A percentile compares a stretch with the other conserved stretches of the same genome.
These are phyloP conservation scores for Falco biarmicus DNA, from an alignment of 2,797 vertebrate species.

Conservation along the genomic window DNA sequence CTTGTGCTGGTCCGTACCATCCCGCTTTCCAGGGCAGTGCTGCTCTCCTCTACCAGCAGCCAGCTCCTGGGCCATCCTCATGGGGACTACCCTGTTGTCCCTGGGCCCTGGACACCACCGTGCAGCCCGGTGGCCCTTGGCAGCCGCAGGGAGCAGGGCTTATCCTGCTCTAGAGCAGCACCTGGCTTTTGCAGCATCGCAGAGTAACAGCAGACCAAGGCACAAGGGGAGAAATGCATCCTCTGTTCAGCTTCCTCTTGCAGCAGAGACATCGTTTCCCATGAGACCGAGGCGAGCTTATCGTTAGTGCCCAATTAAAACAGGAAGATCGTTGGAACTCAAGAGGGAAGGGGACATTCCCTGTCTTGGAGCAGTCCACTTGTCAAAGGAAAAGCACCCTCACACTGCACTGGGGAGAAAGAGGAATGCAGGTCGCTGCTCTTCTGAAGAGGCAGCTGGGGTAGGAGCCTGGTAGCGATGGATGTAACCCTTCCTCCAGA, in stretches of 20 bases:
- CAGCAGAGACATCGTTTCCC: background rate
- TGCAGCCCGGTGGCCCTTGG: background rate
- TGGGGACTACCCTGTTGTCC: background rate
- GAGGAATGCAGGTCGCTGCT: background rate
- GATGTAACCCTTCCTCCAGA: background rate
- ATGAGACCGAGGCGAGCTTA: background rate
- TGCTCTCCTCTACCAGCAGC: background rate
- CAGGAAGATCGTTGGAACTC: background rate
- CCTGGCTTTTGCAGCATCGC: background rate
- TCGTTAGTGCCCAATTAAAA: background rate
- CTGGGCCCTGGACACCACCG: accelerated
- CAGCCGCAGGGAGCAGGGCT: background rate
- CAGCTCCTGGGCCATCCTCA: background rate
- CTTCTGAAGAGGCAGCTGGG: background rate
- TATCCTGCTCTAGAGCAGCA: background rate
- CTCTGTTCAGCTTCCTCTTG: background rate
- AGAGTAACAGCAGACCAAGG: background rate
- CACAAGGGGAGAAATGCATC: background rate
- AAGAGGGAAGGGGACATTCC: background rate
- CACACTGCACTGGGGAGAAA: background rate
- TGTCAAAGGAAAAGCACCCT: background rate
- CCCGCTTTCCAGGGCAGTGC: background rate
- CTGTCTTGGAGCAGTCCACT: background rate
- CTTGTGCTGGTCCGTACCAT: background rate
- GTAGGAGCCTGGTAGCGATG: background rate